Base-by-base conservation (phyloP, 2,888 invertebrate genomes). In the Thelaira solivaga region DNA sequence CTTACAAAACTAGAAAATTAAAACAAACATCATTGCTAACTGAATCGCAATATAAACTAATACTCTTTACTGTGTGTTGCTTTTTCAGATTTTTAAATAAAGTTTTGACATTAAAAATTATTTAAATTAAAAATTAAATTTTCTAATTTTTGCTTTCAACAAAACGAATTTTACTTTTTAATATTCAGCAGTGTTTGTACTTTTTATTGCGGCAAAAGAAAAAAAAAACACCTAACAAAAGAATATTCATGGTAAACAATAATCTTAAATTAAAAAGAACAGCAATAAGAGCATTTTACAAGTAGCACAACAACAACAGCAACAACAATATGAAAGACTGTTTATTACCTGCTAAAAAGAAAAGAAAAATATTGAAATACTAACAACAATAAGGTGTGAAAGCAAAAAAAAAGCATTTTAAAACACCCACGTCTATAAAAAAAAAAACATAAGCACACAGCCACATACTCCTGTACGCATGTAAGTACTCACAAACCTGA, bases 351-450 rank as follows among this genome's bases (percentile, higher is more conserved):
- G 8, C 24, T 34, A 16, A 29, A 31, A 13, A 31, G 47, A 36
- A 51, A 59, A 10, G 16, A 22, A 31, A 53, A 45, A 55, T 64
- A 62, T 62, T 29, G 29, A 53, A 45, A 55, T 64, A 62, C 55
- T 51, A 18, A n/a, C 39, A 43, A 67, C 59, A 55, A 68, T 55
- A 31, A 69, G 57, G 73, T 73, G 77, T 73, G 68, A 73, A 73
- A 34, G 29, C 41, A 61, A 36, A n/a, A n/a, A n/a, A n/a, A n/a
- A n/a, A n/a, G n/a, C n/a, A n/a, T n/a, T n/a, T n/a, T n/a, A n/a
- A n/a, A n/a, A n/a, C n/a, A n/a, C n/a, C n/a, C n/a, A n/a, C n/a
- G n/a, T n/a, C n/a, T n/a, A n/a, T n/a, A n/a, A n/a, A n/a, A n/a
- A n/a, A n/a, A n/a, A n/a, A n/a, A n/a, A n/a, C n/a, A n/a, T n/a